These are phyloP conservation scores for Procambarus clarkii DNA, from an alignment of 1,140 invertebrate genomes.

Conservation along the genomic window DNA sequence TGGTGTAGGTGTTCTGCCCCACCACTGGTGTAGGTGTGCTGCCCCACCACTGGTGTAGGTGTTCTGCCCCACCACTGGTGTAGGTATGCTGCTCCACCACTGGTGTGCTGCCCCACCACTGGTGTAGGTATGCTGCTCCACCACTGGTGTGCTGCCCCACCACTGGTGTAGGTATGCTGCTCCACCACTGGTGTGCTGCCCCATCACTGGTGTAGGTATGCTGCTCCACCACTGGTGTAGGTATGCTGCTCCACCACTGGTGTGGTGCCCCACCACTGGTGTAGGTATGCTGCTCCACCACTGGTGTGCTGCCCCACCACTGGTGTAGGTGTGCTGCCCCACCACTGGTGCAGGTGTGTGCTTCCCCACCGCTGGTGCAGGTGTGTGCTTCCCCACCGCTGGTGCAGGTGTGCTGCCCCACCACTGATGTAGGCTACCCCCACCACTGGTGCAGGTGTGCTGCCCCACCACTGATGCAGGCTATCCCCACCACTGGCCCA, in stretches of 20 bases:
- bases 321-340: background rate
- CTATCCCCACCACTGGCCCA: too few species aligned
- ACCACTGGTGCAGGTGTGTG: background rate
- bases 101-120: too few species aligned
- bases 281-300: background rate
- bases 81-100: too few species aligned
- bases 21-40: too few species aligned
- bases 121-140: too few species aligned
- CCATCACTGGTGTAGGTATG: background rate
- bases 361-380: background rate
- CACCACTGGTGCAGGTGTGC: background rate
- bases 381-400: background rate
- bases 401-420: background rate
- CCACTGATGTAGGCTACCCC: too few species aligned
- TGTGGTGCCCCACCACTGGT: too few species aligned
- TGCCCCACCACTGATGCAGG: background rate
- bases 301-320: too few species aligned
- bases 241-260: background rate
- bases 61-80: too few species aligned
- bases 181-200: background rate
- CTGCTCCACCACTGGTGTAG: background rate
- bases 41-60: too few species aligned
- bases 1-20: too few species aligned
- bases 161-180: background rate
- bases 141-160: too few species aligned